Conservation (phyloP, 2,888 invertebrate species). For the Lutraria lutraria region DNA sequence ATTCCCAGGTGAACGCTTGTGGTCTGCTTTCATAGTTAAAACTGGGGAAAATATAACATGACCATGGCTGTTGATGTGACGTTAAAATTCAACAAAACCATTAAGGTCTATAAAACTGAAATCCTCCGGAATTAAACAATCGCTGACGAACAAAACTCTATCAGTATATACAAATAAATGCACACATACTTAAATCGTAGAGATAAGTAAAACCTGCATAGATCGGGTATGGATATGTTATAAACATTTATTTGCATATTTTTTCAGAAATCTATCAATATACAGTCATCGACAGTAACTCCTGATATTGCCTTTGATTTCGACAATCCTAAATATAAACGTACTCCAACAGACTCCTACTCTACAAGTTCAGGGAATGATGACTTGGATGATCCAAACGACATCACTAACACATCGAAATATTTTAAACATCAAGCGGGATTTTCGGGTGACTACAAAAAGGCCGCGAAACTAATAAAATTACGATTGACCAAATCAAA, state of each 20-base stretch:
- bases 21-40: too few species aligned
- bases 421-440: constrained; percentile 18
- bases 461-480: constrained; percentile 41
- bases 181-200: too few species aligned
- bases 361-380: neutral
- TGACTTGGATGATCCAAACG: neutral
- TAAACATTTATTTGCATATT: neutral
- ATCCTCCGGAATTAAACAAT: too few species aligned
- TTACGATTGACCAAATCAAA: constrained; percentile 59
- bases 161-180: too few species aligned
- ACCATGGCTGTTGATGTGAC: too few species aligned
- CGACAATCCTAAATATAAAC: neutral
- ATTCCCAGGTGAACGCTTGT: too few species aligned
- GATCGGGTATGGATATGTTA: too few species aligned
- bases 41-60: too few species aligned
- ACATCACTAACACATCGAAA: constrained; percentile 6
- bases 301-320: neutral
- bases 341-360: neutral
- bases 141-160: too few species aligned
- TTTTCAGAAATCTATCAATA: neutral
- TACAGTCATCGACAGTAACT: neutral
- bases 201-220: too few species aligned
- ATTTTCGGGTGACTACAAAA: constrained; percentile 29
- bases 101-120: too few species aligned
- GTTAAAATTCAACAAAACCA: too few species aligned